phyloP scores from a whole-genome alignment of 1,140 invertebrate species.

The Drosophila pandora region DNA sequence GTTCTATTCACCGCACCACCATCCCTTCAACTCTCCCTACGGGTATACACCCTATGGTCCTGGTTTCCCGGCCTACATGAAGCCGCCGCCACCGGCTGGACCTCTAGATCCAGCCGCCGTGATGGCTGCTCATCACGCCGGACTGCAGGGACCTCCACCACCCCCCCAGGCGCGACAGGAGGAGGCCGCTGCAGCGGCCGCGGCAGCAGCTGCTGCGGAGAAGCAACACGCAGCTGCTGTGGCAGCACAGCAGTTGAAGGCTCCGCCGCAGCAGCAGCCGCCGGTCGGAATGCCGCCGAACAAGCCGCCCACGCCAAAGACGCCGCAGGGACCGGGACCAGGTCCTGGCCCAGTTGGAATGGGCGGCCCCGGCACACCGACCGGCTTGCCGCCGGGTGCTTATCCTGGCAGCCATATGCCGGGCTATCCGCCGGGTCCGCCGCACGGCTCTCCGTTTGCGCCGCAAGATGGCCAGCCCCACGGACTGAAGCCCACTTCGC shows the following conservation, averaged over 20 bases:
- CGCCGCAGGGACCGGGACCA: conserved; percentile 65
- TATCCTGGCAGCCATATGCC: conserved; percentile 80
- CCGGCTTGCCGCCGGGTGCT: conserved; percentile 72
- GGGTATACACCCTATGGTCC: conserved; percentile 82
- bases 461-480: conserved; percentile 77
- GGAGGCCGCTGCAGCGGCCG: conserved; percentile 55
- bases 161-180: conserved; percentile 46
- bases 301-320: conserved; percentile 83
- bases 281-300: conserved; percentile 65
- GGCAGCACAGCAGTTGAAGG: conserved; percentile 55
- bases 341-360: conserved; percentile 56
- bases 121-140: conserved; percentile 77
- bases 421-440: conserved; percentile 74
- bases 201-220: conserved; percentile 63
- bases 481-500: conserved; percentile 84
- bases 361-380: conserved; percentile 68
- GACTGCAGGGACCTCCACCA: conserved; percentile 62
- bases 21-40: conserved; percentile 83
- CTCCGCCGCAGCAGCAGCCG: conserved; percentile 47
- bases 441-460: conserved; percentile 69
- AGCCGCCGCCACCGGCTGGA: conserved; percentile 75
- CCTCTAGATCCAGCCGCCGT: conserved; percentile 76
- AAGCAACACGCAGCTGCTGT: conserved; percentile 63
- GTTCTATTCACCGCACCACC: conserved; percentile 82
- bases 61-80: conserved; percentile 81